Base-by-base conservation (phyloP, 92 coral and sea anemone species). In the Palythoa grandiflora region DNA sequence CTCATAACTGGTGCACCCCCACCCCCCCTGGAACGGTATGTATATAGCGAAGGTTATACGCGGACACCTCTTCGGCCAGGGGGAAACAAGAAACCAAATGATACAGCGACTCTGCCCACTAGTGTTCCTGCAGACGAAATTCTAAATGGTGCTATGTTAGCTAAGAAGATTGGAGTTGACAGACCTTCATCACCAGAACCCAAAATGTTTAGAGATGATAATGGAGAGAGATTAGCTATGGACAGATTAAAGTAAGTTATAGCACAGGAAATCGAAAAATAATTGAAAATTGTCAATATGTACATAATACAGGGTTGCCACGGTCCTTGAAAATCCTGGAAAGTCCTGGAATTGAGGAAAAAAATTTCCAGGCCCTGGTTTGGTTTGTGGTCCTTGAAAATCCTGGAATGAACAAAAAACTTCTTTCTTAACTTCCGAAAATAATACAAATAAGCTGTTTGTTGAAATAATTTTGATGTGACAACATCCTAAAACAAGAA, bases 1-100 rank as follows among this genome's bases (percentile, higher is more conserved):
- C 89, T 95, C 54, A 95, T 94, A 36, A 95, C 98, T 20, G 98
- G 94, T 71, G 96, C 88, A 12, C 98, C 98, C 13, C 98, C 98
- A 19, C 98, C 96, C 75, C 98, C 98, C 48, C 89, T 95, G 84
- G 98, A 95, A 78, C 96, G 93, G 65, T 95, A 95, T 89, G 98
- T 95, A 48, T 93, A 95, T 94, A 91, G 65, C 10, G 98, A 95
- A 68, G 98, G 98, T 16, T 93, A 93, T 76, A 94, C 93, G 4
- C 73, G 87, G 86, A 63, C 94, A 15, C 90, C 98, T 51, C 80
- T 95, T 78, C 88, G 96, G 72, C 87, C 97, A 20, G 79, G 96
- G 76, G 79, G 96, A 75, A 91, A 77, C 83, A 87, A 77, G 79
- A 95, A 89, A 79, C 72, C 74, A 8, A 68, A 85, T 70, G 93